Percentiles rank a stretch among this genome's conserved stretches.
Conservation (phyloP, 2,113 vertebrate genomes). For the Neotoma lepida region DNA sequence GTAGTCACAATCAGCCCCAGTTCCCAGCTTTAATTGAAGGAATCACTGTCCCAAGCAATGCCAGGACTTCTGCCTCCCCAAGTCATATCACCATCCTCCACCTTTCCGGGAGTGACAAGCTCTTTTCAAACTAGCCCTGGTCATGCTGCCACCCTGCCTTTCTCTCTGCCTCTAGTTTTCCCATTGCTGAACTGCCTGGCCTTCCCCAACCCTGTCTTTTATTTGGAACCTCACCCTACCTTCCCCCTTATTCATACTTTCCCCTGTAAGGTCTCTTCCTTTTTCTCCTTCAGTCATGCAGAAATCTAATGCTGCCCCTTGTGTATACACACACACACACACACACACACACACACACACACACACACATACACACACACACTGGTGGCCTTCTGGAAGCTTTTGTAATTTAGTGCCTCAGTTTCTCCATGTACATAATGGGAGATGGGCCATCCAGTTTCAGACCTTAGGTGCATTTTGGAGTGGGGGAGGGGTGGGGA, state of each 20-base stretch:
- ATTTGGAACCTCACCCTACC: not conserved
- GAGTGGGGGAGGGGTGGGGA: not conserved
- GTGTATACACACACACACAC: not conserved
- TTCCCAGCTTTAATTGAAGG: rapidly evolving
- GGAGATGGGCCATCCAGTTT: not conserved
- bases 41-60: not conserved
- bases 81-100: too few relatives aligned
- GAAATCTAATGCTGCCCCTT: not conserved
- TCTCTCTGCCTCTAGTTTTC: not conserved
- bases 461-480: not conserved
- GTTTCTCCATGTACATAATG: not conserved
- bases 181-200: too few relatives aligned
- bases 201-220: not conserved
- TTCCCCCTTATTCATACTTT: not conserved
- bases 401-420: not conserved
- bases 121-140: not conserved
- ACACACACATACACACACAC: not conserved
- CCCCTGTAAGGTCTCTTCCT: not conserved
- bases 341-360: not conserved
- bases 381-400: not conserved
- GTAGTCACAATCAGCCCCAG: rapidly evolving
- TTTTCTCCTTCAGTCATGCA: not conserved
- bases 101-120: not conserved
- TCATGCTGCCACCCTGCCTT: rapidly evolving
- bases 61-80: not conserved